These are phyloP conservation scores for Dicrurus megarhynchus DNA, from an alignment of 2,113 vertebrate genomes.

Conservation along the genomic window DNA sequence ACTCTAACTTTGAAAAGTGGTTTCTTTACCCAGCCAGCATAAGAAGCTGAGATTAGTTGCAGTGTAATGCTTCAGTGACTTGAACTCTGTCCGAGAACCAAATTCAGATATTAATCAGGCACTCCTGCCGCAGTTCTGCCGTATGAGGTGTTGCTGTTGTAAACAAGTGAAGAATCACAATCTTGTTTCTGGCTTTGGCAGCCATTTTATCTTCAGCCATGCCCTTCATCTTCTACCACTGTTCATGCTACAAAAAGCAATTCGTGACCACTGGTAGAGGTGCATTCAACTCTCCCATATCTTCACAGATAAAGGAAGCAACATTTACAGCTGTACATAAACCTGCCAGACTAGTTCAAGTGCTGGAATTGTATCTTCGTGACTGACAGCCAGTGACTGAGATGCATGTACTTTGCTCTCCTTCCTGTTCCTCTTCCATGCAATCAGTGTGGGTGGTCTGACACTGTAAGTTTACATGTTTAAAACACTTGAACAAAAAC, in stretches of 20 bases:
- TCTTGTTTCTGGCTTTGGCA: not conserved
- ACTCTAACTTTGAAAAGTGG: not conserved
- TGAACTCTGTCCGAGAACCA: not conserved
- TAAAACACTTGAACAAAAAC: not conserved
- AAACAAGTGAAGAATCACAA: not conserved
- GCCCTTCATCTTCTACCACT: not conserved
- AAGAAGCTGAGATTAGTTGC: not conserved
- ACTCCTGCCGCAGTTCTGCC: not conserved
- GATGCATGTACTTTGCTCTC: not conserved
- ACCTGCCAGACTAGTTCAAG: not conserved
- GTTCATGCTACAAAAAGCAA: not conserved
- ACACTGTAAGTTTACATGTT: not conserved
- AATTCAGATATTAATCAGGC: accelerated
- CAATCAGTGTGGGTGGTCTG: not conserved
- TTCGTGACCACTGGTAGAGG: not conserved
- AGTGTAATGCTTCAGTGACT: not conserved
- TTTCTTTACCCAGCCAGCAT: not conserved
- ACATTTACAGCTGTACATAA: not conserved
- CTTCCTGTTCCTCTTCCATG: not conserved
- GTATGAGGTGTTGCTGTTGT: not conserved
- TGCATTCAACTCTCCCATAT: accelerated
- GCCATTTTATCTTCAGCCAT: accelerated
- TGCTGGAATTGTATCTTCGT: not conserved
- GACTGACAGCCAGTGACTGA: not conserved
- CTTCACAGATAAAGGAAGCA: not conserved